Evolutionary conservation across 2,113 vertebrate genomes (phyloP), one percentile per base, ranked within the genome.

Genomic region (Glareola pratincola): DNA sequence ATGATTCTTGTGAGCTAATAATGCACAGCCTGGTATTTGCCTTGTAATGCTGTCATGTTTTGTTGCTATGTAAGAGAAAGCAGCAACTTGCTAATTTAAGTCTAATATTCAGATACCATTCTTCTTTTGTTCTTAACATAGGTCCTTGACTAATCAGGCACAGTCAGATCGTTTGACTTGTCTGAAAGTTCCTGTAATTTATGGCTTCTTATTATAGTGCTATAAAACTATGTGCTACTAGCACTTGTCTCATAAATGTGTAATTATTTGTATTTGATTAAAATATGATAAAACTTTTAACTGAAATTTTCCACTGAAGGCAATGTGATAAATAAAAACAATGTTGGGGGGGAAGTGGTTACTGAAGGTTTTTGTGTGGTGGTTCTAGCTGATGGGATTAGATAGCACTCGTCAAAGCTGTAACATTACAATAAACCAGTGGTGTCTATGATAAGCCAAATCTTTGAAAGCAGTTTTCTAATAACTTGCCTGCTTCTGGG

Each of bases 61-160:
- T 95, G 96, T 96, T 96, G 96, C 92, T 92, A 95, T 92, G 94
- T 56, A 45, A 94, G 69, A 90, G 90, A 94, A 96, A 79, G 36
- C 50, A 93, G 36, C 48, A 94, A 90, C 94, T 85, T 91, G 57
- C 95, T 96, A 96, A 95, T 95, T 95, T 94, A 94, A 82, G 94
- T 85, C 39, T 88, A 85, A 82, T 82, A 69, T 88, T 91, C 76
- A 92, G 86, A 95, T 96, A 95, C 36, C 84, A 68, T 94, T 86
- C 92, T 96, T 91, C 93, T 96, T 94, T 94, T 96, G 86, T 91
- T 96, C 95, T 72, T 95, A 96, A 96, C 88, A 72, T 96, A 95
- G 80, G 68, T 30, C 92, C 95, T 96, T 97, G 95, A 96, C 95
- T 97, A 96, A 94, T 95, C 68, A 72, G 79, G 27, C 80, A 63